Evolutionary conservation across 30 jellyfish, hydroid and myxozoan genomes (phyloP), one percentile per base, ranked within the genome.

Genomic region (Hydra vulgaris): DNA sequence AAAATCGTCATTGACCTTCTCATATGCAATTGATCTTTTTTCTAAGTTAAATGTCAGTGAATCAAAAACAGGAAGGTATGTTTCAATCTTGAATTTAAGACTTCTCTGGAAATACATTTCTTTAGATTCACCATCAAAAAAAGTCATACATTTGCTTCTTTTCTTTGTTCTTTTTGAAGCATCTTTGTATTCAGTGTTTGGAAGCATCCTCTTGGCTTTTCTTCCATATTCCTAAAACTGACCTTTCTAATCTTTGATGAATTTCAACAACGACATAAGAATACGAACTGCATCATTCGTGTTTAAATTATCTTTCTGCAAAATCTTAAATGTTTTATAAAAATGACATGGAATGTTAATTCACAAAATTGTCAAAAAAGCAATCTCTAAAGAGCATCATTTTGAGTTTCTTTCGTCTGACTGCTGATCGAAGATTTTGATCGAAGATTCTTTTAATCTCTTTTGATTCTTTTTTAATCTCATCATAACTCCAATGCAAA

Each of bases 11-110:
- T 40, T 40, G 5, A 40, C 5, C 12, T 40, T 40, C n/a, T 53
- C 61, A 27, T 82, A 70, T 40, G 66, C 20, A 7, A 78, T 78
- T 82, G 74, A 27, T 22, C 84, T 73, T 23, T 21, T 25, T 82
- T 82, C 73, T 74, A 70, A 83, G 20, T 81, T 83, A 24, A 84
- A 72, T 74, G 40, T 53, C 66, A 74, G 70, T 26, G 74, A 72
- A 66, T 74, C 70, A 73, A 70, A 70, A 83, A 81, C 26, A 25
- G 88, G 84, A 73, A 82, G 77, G 76, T 81, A 81, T 66, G 88
- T 81, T 17, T 71, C 61, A 71, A 71, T 27, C 84, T 81, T 53
- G 74, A 81, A 81, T 40, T 40, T 40, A 40, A 40, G 61, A 40
- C 5, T 3, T 40, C 61, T 12, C 61, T 40, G 61, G 12, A 40